Percentiles rank a stretch among this genome's conserved stretches.
These are phyloP conservation scores for Acrocephalus arundinaceus DNA, from an alignment of 2,113 vertebrate genomes.

Conservation along the genomic window DNA sequence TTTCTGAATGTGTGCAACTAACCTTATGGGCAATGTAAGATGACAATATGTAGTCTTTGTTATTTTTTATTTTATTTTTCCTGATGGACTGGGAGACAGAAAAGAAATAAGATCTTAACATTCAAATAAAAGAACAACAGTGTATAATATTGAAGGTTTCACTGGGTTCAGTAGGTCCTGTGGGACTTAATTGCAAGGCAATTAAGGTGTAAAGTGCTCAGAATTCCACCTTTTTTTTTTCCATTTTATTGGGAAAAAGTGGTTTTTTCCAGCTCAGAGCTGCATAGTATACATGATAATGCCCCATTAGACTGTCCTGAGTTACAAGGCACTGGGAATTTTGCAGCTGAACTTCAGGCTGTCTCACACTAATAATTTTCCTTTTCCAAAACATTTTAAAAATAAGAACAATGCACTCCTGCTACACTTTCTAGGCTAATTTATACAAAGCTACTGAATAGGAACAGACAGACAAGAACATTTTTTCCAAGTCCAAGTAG, in stretches of 20 bases:
- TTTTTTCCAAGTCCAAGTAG: neutral
- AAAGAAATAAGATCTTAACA: neutral
- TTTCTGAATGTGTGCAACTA: neutral
- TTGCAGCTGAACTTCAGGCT: neutral
- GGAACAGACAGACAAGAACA: neutral
- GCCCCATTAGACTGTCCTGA: neutral
- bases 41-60: neutral
- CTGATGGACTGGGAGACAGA: neutral
- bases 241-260: neutral
- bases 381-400: neutral
- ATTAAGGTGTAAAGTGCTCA: neutral
- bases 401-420: neutral
- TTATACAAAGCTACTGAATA: neutral
- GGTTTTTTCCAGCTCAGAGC: neutral
- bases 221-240: neutral
- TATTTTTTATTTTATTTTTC: neutral
- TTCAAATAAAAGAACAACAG: neutral
- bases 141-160: neutral
- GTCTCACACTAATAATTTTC: neutral
- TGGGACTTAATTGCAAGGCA: neutral
- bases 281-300: neutral
- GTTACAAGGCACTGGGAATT: neutral
- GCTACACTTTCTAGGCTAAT: neutral
- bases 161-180: neutral
- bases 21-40: neutral